Evolutionary conservation across 2,888 invertebrate species (phyloP), one percentile per base, ranked within the genome.

Genomic region (Miltochrista miniata): DNA sequence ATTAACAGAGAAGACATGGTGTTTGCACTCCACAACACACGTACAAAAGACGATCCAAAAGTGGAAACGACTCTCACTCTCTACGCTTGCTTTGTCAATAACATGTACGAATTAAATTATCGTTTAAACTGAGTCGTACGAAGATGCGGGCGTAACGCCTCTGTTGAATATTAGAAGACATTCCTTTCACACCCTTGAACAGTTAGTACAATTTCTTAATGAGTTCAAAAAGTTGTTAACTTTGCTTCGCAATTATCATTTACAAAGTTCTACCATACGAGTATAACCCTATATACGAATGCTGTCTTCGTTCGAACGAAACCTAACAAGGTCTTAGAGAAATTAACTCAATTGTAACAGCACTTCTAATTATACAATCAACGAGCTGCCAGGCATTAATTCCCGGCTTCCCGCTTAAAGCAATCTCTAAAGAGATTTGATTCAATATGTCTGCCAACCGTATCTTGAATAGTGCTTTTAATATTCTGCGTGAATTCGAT

Each of bases 351-450:
- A 41, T 37, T 12, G 42, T 30, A 36, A 34, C 29, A 38, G 34
- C 42, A 47, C 38, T 51, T 51, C 41, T 45, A 64, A 58, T 58
- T 57, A 56, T 38, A 51, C 57, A 63, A 57, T 63, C 49, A 54
- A 24, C 37, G 46, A 55, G 51, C 50, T 38, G 35, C 47, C 40
- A 24, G n/a, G 51, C 35, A 42, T 59, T 59, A 54, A 63, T 50
- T 56, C 64, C 44, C 15, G 42, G 31, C 49, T 48, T 51, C 51
- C 42, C 15, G 38, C 40, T 55, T 12, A 43, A 37, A 42, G 41
- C 24, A 40, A 50, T 48, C 39, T 54, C 53, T 46, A 11, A 41
- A 47, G 15, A 45, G 36, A 30, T 37, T 37, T n/a, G 30, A 62
- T 40, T 55, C 44, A 51, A 63, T 51, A 48, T 46, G 48, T 54